Percentiles rank a stretch among this genome's conserved stretches.
phyloP scores from a whole-genome alignment of 2,797 vertebrate genomes.

The Pachyuromys duprasi region DNA sequence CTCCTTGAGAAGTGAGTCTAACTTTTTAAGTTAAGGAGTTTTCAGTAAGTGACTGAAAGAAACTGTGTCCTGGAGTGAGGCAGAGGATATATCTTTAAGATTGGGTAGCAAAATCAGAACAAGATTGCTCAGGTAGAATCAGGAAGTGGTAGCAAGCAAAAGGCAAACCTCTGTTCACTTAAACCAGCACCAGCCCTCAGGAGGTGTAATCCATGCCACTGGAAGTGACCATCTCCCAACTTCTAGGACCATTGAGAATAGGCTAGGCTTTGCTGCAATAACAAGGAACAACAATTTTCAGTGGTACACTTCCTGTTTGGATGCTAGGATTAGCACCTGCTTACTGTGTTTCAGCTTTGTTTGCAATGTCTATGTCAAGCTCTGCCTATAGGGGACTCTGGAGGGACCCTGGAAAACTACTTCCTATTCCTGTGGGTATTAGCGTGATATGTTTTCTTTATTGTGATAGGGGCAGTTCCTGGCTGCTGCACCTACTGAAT shows the following conservation, averaged over 20 bases:
- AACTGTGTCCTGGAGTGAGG: background rate
- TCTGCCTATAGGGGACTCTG: background rate
- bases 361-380: background rate
- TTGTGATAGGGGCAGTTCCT: background rate
- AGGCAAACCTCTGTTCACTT: background rate
- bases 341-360: background rate
- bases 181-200: background rate
- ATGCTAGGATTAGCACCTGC: background rate
- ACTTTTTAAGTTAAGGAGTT: background rate
- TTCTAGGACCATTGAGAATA: background rate
- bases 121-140: background rate
- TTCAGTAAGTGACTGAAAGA: background rate
- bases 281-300: background rate
- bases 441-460: background rate
- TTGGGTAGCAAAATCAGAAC: background rate
- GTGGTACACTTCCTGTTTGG: background rate
- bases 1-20: background rate
- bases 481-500: background rate
- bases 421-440: background rate
- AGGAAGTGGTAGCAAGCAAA: background rate
- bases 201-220: background rate
- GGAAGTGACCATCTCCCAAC: background rate
- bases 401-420: background rate
- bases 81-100: background rate
- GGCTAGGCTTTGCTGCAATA: background rate